Evolutionary conservation across 2,888 invertebrate genomes (phyloP).

Genomic region (Leucoma salicis): DNA sequence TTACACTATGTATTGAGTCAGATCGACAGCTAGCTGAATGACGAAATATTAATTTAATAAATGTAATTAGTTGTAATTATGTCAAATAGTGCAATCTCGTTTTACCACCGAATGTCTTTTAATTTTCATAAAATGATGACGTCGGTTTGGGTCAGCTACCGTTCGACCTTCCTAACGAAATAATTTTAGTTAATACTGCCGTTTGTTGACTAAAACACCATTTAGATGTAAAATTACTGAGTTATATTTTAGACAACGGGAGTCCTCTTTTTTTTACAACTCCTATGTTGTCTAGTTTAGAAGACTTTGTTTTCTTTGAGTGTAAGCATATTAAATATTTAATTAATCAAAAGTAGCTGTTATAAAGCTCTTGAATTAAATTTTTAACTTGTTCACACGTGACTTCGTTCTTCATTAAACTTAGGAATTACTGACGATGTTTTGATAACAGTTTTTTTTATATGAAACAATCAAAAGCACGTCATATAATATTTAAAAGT

Average conservation of each 20-base stretch:
- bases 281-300: no score
- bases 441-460: slow-evolving; percentile 15
- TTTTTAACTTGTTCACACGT: no score
- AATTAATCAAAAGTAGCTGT: no score
- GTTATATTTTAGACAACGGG: neutral
- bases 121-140: slow-evolving; percentile 2
- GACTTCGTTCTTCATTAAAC: slow-evolving; percentile 1
- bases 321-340: neutral
- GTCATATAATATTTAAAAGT: slow-evolving; percentile 30
- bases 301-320: neutral
- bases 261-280: neutral
- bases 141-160: slow-evolving; percentile 5
- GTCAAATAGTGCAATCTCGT: slow-evolving; percentile 9
- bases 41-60: slow-evolving; percentile 4
- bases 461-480: slow-evolving; percentile 23
- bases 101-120: slow-evolving; percentile 10
- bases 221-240: neutral
- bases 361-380: no score
- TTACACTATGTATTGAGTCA: neutral
- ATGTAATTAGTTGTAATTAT: slow-evolving; percentile 2
- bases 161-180: neutral
- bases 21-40: neutral
- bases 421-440: slow-evolving; percentile 14
- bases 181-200: neutral
- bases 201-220: neutral